Evolutionary conservation across 2,797 vertebrate genomes (phyloP).

Genomic region (Pogonophryne albipinna): DNA sequence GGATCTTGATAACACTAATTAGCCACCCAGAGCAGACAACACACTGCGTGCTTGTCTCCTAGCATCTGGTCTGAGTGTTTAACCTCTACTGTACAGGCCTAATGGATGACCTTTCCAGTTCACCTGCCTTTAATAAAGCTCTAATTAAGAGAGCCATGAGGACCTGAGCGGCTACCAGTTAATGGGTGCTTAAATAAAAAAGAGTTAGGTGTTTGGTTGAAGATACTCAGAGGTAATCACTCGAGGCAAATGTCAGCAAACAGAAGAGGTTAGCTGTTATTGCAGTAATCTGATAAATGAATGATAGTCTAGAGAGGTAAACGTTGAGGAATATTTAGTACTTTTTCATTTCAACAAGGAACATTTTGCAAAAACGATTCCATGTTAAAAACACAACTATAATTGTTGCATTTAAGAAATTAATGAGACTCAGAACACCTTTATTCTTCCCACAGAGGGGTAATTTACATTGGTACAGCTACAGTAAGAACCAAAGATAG

Average conservation of each 20-base stretch:
- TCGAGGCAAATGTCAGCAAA: slow-evolving; percentile 52
- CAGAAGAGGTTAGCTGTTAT: slow-evolving; percentile 19
- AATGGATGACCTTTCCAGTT: slow-evolving; percentile 56
- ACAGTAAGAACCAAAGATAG: no score
- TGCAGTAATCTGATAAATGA: slow-evolving; percentile 18
- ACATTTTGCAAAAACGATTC: not conserved
- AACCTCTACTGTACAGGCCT: slow-evolving; percentile 51
- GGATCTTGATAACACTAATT: slow-evolving; percentile 26
- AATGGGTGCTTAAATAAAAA: slow-evolving; percentile 57
- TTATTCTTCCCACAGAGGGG: no score
- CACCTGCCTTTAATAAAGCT: slow-evolving; percentile 54
- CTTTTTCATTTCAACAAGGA: not conserved
- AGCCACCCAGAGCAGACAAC: not conserved
- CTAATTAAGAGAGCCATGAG: slow-evolving; percentile 62
- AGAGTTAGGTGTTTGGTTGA: slow-evolving; percentile 52
- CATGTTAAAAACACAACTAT: not conserved
- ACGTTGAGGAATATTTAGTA: not conserved
- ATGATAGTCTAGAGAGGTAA: not conserved
- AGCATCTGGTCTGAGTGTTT: slow-evolving; percentile 26
- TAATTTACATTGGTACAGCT: no score
- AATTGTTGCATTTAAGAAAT: not conserved
- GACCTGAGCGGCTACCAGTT: slow-evolving; percentile 49
- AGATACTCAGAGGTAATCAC: slow-evolving; percentile 42
- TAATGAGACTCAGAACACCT: no score
- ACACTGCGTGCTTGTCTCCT: slow-evolving; percentile 15